Evolutionary conservation across 2,888 invertebrate genomes (phyloP).

Genomic region (Steinernema carpocapsae): DNA sequence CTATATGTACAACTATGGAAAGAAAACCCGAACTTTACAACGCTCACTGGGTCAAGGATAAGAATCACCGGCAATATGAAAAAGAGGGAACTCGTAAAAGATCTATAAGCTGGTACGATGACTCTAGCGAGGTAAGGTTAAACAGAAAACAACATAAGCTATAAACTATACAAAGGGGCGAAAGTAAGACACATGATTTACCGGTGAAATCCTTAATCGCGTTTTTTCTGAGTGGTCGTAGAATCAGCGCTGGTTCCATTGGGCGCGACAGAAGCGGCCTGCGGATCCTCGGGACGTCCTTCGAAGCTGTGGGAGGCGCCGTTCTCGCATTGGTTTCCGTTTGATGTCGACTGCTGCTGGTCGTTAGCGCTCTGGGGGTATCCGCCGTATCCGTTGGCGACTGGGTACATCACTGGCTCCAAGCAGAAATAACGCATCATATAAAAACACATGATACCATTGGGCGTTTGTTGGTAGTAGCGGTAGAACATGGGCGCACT

Average conservation of each 20-base stretch:
- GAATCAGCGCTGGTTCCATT: neutral
- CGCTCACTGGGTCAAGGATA: neutral
- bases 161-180: neutral
- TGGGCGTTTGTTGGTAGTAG: slow-evolving; percentile 2
- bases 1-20: slow-evolving; percentile 28
- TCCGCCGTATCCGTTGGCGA: slow-evolving; percentile 14
- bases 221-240: neutral
- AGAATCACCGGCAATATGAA: slow-evolving; percentile 9
- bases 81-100: neutral
- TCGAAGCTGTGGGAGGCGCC: neutral
- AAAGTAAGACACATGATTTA: neutral
- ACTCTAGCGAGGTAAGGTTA: neutral
- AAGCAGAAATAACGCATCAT: neutral
- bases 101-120: neutral
- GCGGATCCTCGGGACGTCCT: neutral
- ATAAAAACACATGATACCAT: neutral
- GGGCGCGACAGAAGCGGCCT: neutral
- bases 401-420: slow-evolving; percentile 1
- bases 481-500: slow-evolving; percentile 7
- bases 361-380: neutral
- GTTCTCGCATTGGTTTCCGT: neutral
- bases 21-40: slow-evolving; percentile 15
- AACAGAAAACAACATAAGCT: neutral
- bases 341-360: neutral
- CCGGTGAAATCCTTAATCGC: slow-evolving; percentile 13